Conservation (phyloP, 2,888 invertebrate species). For the Tribolium freemani region DNA sequence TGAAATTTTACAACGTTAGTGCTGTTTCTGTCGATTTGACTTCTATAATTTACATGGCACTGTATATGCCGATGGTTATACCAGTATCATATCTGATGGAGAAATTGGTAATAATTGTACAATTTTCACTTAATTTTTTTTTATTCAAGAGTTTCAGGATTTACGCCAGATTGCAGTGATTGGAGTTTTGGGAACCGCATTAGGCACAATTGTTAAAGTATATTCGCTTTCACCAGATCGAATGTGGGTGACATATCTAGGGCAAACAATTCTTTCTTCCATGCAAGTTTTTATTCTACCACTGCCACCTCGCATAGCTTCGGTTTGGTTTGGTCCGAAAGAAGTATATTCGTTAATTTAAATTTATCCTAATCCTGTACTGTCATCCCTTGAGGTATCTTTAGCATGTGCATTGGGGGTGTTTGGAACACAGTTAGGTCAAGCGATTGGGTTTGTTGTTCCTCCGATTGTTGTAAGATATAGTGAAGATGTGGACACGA, state of each 20-base stretch:
- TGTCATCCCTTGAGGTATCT: constrained; percentile 63
- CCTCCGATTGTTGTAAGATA: constrained; percentile 72
- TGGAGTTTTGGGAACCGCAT: constrained; percentile 85
- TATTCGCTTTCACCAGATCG: constrained; percentile 84
- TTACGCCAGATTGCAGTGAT: constrained; percentile 84
- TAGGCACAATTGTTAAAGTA: constrained; percentile 91
- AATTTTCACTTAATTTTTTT: background rate
- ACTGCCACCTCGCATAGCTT: constrained; percentile 90
- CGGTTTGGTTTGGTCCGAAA: constrained; percentile 96
- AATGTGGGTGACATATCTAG: constrained; percentile 88
- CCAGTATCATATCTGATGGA: constrained; percentile 96
- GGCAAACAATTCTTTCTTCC: constrained; percentile 87
- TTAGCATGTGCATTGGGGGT: constrained; percentile 81
- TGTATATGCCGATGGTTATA: constrained; percentile 95
- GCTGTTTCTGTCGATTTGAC: constrained; percentile 91
- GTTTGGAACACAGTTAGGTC: constrained; percentile 81
- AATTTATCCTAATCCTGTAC: constrained; percentile 12
- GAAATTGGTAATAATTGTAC: constrained; percentile 82
- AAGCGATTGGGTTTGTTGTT: constrained; percentile 79
- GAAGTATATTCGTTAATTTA: constrained; percentile 74
- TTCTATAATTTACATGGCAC: constrained; percentile 95
- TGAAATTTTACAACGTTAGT: constrained; percentile 80
- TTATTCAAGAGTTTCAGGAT: constrained; percentile 73
- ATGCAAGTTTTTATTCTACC: constrained; percentile 93
- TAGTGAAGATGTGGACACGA: constrained; percentile 51